phyloP scores from a whole-genome alignment of 2,888 invertebrate species.

The Eupithecia abbreviata region DNA sequence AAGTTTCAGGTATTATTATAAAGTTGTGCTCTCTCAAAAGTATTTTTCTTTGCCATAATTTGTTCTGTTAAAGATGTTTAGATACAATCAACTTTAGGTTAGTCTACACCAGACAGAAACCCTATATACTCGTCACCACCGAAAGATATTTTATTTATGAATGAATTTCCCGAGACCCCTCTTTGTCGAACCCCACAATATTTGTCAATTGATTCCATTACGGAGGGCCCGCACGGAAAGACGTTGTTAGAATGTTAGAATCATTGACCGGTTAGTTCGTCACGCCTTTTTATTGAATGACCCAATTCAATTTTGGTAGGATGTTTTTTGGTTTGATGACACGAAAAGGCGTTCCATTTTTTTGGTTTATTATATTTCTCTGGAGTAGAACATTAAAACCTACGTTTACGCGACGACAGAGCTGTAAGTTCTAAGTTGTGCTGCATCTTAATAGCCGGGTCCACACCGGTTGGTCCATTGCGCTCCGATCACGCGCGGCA shows the following conservation, averaged over 20 bases:
- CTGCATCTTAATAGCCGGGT: not conserved
- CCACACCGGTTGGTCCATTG: too few relatives aligned
- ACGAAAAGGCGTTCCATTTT: conserved; percentile 1
- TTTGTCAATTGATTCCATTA: conserved; percentile 54
- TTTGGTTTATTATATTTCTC: not conserved
- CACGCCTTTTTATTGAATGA: conserved; percentile 46
- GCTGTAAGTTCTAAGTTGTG: not conserved
- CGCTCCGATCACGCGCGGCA: too few relatives aligned
- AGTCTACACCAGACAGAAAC: not conserved
- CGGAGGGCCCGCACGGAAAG: conserved; percentile 49
- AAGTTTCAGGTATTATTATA: too few relatives aligned
- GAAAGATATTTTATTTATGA: conserved; percentile 46
- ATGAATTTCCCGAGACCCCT: conserved; percentile 42
- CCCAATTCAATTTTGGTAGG: conserved; percentile 41
- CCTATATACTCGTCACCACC: conserved; percentile 8
- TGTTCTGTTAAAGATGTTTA: too few relatives aligned
- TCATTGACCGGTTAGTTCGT: conserved; percentile 47
- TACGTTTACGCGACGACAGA: not conserved
- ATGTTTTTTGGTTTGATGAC: conserved; percentile 18
- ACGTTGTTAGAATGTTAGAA: conserved; percentile 55
- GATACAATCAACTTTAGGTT: not conserved
- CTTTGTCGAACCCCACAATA: conserved; percentile 49
- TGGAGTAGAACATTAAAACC: not conserved
- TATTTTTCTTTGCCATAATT: too few relatives aligned
- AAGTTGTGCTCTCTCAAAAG: too few relatives aligned